Conservation (phyloP, 2,113 vertebrate genomes). For the Tringa solitaria region DNA sequence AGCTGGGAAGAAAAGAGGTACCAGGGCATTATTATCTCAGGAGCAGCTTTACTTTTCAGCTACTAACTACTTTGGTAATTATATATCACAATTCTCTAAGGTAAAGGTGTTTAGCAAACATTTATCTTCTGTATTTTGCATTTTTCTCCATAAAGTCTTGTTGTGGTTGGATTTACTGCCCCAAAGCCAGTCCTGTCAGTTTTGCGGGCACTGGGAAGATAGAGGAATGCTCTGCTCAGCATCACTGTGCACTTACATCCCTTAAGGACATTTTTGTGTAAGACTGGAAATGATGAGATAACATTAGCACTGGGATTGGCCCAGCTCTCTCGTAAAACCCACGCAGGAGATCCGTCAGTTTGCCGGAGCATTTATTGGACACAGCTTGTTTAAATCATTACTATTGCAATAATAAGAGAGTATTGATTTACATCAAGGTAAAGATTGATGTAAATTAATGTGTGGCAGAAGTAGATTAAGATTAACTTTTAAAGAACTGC, state of each 20-base stretch:
- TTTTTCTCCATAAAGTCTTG: neutral
- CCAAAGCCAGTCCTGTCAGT: neutral
- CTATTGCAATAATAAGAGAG: neutral
- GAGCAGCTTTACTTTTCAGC: neutral
- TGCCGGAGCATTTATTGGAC: neutral
- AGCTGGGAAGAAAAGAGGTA: neutral
- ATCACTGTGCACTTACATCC: neutral
- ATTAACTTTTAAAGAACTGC: neutral
- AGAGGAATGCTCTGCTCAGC: neutral
- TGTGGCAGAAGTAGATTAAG: neutral
- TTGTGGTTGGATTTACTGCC: neutral
- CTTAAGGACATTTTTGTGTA: neutral
- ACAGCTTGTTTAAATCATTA: neutral
- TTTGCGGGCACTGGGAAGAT: neutral
- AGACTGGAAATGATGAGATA: neutral
- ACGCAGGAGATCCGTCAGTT: neutral
- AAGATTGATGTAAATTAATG: neutral
- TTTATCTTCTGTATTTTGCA: neutral
- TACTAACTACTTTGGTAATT: neutral
- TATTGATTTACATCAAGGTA: neutral
- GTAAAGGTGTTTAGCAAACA: rapidly evolving
- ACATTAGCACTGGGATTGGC: neutral
- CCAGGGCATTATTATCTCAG: neutral
- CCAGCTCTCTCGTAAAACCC: neutral
- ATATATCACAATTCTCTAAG: neutral